Percentiles rank a stretch among this genome's conserved stretches.
Evolutionary conservation across 2,113 vertebrate genomes (phyloP).

Genomic region (Tetrax tetrax): DNA sequence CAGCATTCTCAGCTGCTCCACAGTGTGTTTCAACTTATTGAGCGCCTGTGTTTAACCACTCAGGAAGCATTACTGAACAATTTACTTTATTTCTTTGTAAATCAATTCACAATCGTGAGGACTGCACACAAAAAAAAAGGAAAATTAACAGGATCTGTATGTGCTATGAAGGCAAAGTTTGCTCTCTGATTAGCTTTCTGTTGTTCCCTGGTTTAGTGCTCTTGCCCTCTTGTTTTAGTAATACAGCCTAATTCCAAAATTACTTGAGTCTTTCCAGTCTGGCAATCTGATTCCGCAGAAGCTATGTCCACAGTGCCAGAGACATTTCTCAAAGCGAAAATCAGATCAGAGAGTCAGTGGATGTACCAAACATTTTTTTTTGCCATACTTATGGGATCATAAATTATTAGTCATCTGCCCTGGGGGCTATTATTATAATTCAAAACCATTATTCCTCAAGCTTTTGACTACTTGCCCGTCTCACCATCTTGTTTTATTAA

Average conservation of each 20-base stretch:
- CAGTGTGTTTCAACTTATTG: accelerated
- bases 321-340: conserved; percentile 64
- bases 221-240: background rate
- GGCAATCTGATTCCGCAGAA: background rate
- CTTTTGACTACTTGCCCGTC: conserved; percentile 6
- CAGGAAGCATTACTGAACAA: background rate
- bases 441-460: conserved; percentile 18
- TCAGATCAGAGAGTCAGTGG: conserved; percentile 20
- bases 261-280: background rate
- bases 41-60: accelerated
- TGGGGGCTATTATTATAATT: conserved; percentile 43
- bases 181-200: background rate
- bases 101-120: background rate
- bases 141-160: background rate
- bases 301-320: background rate
- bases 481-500: conserved; percentile 19
- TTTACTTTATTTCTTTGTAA: background rate
- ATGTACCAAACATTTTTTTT: background rate
- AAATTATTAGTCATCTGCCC: conserved; percentile 70
- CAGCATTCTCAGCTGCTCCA: background rate
- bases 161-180: background rate
- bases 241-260: background rate
- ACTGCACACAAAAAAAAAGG: background rate
- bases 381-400: conserved; percentile 35
- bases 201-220: background rate